Conservation (phyloP, 2,888 invertebrate species). For the Apoda limacodes region DNA sequence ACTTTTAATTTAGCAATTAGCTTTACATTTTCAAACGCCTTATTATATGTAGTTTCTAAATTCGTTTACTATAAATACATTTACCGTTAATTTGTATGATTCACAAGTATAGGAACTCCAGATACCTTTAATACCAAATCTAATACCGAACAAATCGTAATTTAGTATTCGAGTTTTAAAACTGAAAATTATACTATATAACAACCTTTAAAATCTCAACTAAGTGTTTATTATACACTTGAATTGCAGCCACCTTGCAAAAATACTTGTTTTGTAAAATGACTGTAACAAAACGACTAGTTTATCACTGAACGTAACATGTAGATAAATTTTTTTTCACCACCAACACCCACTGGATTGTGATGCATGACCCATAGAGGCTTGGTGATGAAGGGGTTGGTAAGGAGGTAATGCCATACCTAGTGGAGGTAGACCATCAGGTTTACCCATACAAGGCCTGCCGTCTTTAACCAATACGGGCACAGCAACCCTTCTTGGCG, state of each 20-base stretch:
- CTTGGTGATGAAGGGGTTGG: conserved; percentile 56
- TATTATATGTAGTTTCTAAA: conserved; percentile 56
- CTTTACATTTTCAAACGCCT: too few relatives aligned
- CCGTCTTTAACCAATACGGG: conserved; percentile 96
- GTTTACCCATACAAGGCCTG: conserved; percentile 82
- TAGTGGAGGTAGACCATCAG: conserved; percentile 60
- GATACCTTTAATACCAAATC: conserved; percentile 39
- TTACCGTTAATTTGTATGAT: conserved; percentile 58
- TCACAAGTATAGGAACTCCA: conserved; percentile 58
- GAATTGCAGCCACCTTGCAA: conserved; percentile 16
- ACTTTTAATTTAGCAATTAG: too few relatives aligned
- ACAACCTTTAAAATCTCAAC: too few relatives aligned
- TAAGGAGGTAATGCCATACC: conserved; percentile 64
- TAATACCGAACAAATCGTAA: too few relatives aligned
- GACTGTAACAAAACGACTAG: conserved; percentile 41
- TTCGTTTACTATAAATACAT: conserved; percentile 53
- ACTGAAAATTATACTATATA: too few relatives aligned
- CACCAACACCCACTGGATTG: conserved; percentile 68
- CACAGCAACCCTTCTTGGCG: conserved; percentile 92
- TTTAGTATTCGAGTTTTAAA: too few relatives aligned
- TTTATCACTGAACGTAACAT: conserved; percentile 37
- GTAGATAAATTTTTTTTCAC: conserved; percentile 35
- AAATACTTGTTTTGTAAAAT: conserved; percentile 18
- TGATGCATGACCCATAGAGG: conserved; percentile 43
- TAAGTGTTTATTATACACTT: too few relatives aligned